These are phyloP conservation scores for Ailuropoda melanoleuca DNA, from an alignment of 2,113 vertebrate species.

Conservation along the genomic window DNA sequence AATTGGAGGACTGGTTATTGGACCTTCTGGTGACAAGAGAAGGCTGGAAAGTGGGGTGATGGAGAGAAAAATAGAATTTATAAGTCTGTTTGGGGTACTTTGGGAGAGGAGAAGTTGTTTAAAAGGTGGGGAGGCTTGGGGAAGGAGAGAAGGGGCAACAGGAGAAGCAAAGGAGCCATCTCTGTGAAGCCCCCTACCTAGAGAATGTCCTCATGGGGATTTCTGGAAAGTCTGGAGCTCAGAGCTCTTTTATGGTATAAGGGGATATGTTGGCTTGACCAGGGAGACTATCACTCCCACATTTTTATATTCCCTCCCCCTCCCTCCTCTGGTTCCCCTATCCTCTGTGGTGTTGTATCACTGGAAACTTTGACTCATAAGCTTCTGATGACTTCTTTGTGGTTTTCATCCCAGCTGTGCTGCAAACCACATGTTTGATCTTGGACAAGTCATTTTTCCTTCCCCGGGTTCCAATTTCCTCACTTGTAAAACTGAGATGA, in stretches of 20 bases:
- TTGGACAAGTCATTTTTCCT: neutral
- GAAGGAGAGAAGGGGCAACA: neutral
- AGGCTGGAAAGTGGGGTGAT: neutral
- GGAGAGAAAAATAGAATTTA: neutral
- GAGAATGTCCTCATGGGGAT: neutral
- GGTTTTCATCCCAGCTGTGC: neutral
- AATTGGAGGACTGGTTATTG: neutral
- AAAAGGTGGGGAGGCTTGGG: neutral
- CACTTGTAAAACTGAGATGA: neutral
- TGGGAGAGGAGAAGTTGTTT: neutral
- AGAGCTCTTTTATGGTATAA: neutral
- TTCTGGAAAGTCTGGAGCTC: neutral
- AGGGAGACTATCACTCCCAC: rapidly evolving
- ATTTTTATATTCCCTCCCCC: no score
- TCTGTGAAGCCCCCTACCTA: neutral
- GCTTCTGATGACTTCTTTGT: neutral
- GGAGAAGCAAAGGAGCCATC: neutral
- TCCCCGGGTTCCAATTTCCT: neutral
- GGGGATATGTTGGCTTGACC: neutral
- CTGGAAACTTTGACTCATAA: neutral
- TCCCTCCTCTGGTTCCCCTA: neutral
- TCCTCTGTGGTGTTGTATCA: neutral
- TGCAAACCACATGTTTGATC: neutral
- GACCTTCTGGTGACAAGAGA: neutral
- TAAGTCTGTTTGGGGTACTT: no score